These are phyloP conservation scores for Idaea biselata DNA, from an alignment of 2,888 invertebrate species.

Conservation along the genomic window DNA sequence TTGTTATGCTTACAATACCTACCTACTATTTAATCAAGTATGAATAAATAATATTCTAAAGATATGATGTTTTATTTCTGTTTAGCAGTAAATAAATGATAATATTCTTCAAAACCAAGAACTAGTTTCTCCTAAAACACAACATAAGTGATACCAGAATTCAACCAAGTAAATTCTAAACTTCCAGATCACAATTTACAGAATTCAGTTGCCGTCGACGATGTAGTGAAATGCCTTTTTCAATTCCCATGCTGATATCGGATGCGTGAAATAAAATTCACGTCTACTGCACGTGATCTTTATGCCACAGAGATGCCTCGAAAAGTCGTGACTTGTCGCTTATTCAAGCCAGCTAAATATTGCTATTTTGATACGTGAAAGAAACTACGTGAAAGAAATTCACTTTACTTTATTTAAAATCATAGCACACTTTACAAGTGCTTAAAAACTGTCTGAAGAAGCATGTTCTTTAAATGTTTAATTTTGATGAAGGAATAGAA, in stretches of 20 bases:
- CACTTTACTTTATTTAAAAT: neutral
- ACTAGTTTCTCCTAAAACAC: neutral
- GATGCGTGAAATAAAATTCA: constrained; percentile 59
- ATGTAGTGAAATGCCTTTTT: constrained; percentile 45
- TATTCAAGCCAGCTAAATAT: constrained; percentile 32
- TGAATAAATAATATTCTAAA: no score
- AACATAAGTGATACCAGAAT: neutral
- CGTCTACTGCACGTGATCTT: constrained; percentile 46
- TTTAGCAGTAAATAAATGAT: no score
- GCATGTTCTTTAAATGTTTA: no score
- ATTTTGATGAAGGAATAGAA: no score
- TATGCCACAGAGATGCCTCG: constrained; percentile 43
- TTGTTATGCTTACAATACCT: no score
- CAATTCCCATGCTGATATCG: constrained; percentile 42
- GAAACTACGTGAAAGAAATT: constrained; percentile 9
- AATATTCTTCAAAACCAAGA: neutral
- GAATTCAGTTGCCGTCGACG: constrained; percentile 5
- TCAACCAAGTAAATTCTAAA: neutral
- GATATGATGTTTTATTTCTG: no score
- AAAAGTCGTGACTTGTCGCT: constrained; percentile 31
- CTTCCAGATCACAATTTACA: neutral
- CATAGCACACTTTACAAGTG: no score
- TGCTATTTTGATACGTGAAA: constrained; percentile 32
- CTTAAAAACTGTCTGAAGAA: no score
- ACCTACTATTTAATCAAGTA: no score